Evolutionary conservation across 1,140 invertebrate genomes (phyloP).

Genomic region (Vanessa atalanta): DNA sequence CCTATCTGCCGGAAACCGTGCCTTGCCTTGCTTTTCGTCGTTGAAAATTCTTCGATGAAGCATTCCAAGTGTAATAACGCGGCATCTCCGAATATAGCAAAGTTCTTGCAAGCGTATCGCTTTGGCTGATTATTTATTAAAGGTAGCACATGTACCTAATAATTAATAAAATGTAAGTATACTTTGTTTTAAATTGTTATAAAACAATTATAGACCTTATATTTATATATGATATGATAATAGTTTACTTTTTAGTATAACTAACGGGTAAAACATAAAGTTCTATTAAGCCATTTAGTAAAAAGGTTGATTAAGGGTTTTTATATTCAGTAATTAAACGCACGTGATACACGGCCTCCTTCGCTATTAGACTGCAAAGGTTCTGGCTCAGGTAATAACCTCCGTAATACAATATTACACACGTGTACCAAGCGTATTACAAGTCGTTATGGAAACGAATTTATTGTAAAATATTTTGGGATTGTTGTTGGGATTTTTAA

Average conservation of each 20-base stretch:
- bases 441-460: conserved; percentile 21
- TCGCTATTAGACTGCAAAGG: conserved; percentile 31
- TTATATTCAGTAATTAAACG: conserved; percentile 59
- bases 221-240: too few species aligned
- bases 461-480: background rate
- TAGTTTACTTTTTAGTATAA: background rate
- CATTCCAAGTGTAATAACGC: too few species aligned
- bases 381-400: conserved; percentile 33
- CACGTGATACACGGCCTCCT: conserved; percentile 45
- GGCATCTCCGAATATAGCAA: too few species aligned
- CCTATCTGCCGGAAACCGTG: too few species aligned
- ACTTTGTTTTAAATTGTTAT: too few species aligned
- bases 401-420: conserved; percentile 31
- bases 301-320: conserved; percentile 37
- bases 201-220: too few species aligned
- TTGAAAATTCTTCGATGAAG: too few species aligned
- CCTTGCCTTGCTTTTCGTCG: too few species aligned
- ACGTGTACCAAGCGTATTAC: conserved; percentile 19
- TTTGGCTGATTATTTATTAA: too few species aligned
- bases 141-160: too few species aligned
- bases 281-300: conserved; percentile 21
- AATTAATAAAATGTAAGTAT: too few species aligned
- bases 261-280: conserved; percentile 1
- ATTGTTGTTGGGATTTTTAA: background rate
- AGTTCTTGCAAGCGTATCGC: too few species aligned